A percentile compares a stretch with the other conserved stretches of the same genome.
phyloP scores from a whole-genome alignment of 2,888 invertebrate genomes.

The Aethes cnicana region DNA sequence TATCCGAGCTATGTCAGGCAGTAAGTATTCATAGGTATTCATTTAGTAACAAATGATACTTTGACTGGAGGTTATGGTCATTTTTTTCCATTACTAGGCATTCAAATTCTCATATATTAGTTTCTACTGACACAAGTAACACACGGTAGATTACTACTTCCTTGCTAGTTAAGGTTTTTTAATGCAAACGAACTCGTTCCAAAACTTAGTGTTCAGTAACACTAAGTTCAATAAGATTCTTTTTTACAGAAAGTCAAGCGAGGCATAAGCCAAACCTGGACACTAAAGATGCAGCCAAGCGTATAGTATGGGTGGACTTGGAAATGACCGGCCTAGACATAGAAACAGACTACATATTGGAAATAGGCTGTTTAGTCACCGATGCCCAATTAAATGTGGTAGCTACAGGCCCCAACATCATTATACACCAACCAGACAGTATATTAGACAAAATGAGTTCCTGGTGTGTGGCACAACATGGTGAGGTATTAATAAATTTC shows the following conservation, averaged over 20 bases:
- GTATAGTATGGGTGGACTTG: constrained; percentile 89
- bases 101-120: no score
- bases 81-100: no score
- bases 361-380: constrained; percentile 94
- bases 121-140: no score
- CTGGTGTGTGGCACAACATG: constrained; percentile 93
- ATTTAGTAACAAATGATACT: background rate
- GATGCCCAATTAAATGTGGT: constrained; percentile 89
- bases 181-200: no score
- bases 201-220: no score
- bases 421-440: constrained; percentile 89
- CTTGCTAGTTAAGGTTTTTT: no score
- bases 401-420: constrained; percentile 88
- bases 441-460: constrained; percentile 89
- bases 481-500: constrained; percentile 79
- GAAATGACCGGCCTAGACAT: constrained; percentile 96
- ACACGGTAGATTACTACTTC: no score
- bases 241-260: constrained; percentile 29
- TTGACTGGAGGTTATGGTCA: no score
- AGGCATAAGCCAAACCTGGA: constrained; percentile 28
- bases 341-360: constrained; percentile 90
- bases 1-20: constrained; percentile 31
- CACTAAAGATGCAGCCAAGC: constrained; percentile 49
- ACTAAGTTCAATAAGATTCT: background rate
- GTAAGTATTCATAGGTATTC: constrained; percentile 2